These are phyloP conservation scores for Zeus faber DNA, from an alignment of 2,113 vertebrate genomes.

Conservation along the genomic window DNA sequence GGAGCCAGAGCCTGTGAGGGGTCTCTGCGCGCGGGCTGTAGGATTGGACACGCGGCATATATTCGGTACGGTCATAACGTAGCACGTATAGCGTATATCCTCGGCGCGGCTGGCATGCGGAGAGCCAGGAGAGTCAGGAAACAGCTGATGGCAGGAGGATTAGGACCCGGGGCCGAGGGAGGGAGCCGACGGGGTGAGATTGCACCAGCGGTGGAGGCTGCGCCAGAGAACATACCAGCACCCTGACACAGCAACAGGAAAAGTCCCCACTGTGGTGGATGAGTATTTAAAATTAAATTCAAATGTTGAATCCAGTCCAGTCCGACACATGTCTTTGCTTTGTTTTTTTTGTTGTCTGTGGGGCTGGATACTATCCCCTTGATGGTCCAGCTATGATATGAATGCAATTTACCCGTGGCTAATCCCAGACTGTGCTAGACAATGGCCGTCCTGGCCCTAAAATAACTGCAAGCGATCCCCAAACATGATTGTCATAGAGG, in stretches of 20 bases:
- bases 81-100: conserved; percentile 73
- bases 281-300: too few relatives aligned
- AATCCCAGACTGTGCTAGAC: conserved; percentile 24
- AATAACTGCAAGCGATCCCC: conserved; percentile 31
- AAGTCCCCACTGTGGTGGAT: conserved; percentile 52
- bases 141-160: conserved; percentile 74
- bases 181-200: conserved; percentile 34
- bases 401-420: conserved; percentile 29
- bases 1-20: conserved; percentile 24
- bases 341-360: too few relatives aligned
- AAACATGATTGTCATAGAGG: conserved; percentile 11
- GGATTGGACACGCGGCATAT: conserved; percentile 50
- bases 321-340: too few relatives aligned
- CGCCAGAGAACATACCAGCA: conserved; percentile 54
- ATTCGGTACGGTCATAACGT: conserved; percentile 67
- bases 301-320: too few relatives aligned
- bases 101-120: conserved; percentile 56
- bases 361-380: background rate
- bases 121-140: conserved; percentile 58
- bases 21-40: conserved; percentile 14
- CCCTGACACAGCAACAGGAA: conserved; percentile 47
- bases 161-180: conserved; percentile 42
- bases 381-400: conserved; percentile 34
- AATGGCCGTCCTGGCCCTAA: conserved; percentile 12
- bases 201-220: too few relatives aligned